Percentiles rank a stretch among this genome's conserved stretches.
phyloP scores from a whole-genome alignment of 1,140 invertebrate species.

The Drosophila leontia region DNA sequence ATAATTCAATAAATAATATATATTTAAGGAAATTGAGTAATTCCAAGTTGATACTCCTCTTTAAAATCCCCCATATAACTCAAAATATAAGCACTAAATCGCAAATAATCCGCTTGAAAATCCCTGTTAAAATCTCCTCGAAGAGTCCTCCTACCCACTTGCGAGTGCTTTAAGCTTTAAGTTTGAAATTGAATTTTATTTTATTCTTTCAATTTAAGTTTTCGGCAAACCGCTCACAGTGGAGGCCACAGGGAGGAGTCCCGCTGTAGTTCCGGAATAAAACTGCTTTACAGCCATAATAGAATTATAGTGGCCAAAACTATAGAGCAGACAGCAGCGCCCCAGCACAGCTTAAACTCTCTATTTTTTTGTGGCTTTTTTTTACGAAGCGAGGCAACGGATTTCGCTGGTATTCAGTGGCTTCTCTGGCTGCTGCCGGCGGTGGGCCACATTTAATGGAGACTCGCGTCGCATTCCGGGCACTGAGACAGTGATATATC shows the following conservation, averaged over 20 bases:
- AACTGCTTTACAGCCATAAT: conserved; percentile 77
- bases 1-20: background rate
- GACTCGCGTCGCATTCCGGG: conserved; percentile 22
- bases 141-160: background rate
- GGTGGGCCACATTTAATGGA: conserved; percentile 72
- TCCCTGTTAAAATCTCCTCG: background rate
- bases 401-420: conserved; percentile 43
- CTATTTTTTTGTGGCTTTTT: background rate
- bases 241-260: conserved; percentile 3
- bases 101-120: background rate
- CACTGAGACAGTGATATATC: conserved; percentile 69
- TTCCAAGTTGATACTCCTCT: background rate
- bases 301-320: conserved; percentile 72
- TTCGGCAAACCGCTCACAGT: conserved; percentile 1
- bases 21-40: background rate
- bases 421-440: conserved; percentile 47
- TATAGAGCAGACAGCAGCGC: conserved; percentile 29
- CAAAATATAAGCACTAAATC: conserved; percentile 1
- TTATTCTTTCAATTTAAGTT: background rate
- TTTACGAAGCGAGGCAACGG: conserved; percentile 42
- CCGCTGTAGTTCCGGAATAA: conserved; percentile 39
- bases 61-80: background rate
- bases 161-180: conserved; percentile 10
- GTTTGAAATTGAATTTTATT: conserved; percentile 2
- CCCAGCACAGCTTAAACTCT: conserved; percentile 17